Evolutionary conservation across 2,888 invertebrate species (phyloP), one percentile per base, ranked within the genome.

Genomic region (Drosophila diplacantha): DNA sequence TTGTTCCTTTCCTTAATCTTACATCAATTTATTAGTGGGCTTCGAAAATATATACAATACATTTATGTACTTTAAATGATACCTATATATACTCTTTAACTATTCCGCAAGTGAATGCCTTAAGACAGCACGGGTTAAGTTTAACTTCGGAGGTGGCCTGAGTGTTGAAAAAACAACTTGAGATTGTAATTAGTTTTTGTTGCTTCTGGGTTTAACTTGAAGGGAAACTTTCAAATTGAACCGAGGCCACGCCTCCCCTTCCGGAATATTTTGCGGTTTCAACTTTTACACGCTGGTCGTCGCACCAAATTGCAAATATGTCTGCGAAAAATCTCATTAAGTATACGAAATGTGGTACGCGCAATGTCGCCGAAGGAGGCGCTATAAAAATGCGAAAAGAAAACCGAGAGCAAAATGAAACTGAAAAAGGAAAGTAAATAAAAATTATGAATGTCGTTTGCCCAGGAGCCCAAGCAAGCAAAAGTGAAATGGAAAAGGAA

Each of bases 161-260:
- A 78, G 84, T 70, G 73, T 68, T 73, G 66, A 73, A 71, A 74
- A 73, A 76, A 80, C 81, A 81, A 75, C 85, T 79, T 72, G 73
- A 85, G 75, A 79, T 76, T 85, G 77, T 84, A 84, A 84, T 84
- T 84, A 84, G 86, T 85, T 84, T 85, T 85, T 83, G 79, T 81
- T 79, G 81, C 81, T 85, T 61, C 69, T 75, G 83, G 85, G 79
- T 70, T 73, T 78, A 79, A 69, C 71, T 76, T 37, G 56, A 66
- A 63, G 57, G 64, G 62, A 84, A 81, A 81, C 83, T 81, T 84
- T 83, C 69, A 84, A 75, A 84, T 84, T 81, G 78, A 84, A 82
- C 84, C 71, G n/a, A 29, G 51, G 47, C 59, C 59, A 55, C 37
- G 24, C n/a, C 16, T 2, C 16, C 1, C 29, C 6, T 5, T 5